Base-by-base conservation (phyloP, 1,140 invertebrate species). In the Zaprionus lachaisei region DNA sequence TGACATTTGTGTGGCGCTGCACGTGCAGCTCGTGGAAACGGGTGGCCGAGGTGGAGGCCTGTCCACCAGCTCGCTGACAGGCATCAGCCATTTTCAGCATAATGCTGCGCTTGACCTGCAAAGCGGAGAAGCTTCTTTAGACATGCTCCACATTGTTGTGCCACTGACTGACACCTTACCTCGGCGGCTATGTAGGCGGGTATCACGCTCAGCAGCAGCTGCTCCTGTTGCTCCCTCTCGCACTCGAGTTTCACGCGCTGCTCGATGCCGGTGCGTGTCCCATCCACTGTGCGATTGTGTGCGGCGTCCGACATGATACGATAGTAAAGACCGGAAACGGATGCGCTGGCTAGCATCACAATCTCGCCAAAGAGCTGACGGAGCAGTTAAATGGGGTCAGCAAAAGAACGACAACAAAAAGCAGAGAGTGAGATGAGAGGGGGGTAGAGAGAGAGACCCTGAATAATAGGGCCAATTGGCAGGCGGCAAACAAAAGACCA, bases 21-120 rank as follows among this genome's bases (percentile, higher is more conserved):
- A 99, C 98, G 93, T 99, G 99, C 95, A 99, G 97, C 92, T 99
- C 98, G 90, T 99, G 98, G 92, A 99, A 99, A 54, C 96, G 94
- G 81, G 96, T 96, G 73, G 96, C 96, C 47, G 99, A 99, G 31
- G 96, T 94, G 85, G 96, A 96, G 64, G 96, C 96, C 61, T 94
- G 94, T 7, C 92, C 92, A 20, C 93, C 94, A 12, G 93, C 94
- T 79, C 97, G 96, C 77, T 96, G 96, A 90, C 97, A 97, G 11
- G 96, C 96, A 89, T 97, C 96, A 0, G 97, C 97, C 97, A 98
- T 98, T 93, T 98, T 98, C 56, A 98, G 93, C 97, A 98, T 98
- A 72, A 98, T 98, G 75, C 96, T 97, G n/a, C 97, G 94, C 92
- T 98, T 98, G 49, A 98, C 97, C 97, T 97, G 93, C 11, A 60